Evolutionary conservation across 2,113 vertebrate genomes (phyloP).

Genomic region (Microtus oregoni): DNA sequence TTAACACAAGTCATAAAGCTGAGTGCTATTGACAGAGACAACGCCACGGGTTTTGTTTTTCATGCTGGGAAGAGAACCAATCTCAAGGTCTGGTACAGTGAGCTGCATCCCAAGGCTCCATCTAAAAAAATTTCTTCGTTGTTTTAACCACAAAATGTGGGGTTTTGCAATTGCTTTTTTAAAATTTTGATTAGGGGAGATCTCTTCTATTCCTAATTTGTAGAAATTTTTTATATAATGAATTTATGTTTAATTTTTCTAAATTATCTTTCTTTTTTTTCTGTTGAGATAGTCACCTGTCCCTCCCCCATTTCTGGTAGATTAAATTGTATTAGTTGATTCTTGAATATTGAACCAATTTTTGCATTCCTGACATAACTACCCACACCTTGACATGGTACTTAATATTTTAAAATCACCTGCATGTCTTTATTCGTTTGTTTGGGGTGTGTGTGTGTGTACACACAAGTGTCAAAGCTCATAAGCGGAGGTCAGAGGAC

Average conservation of each 20-base stretch:
- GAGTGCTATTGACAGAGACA: not conserved
- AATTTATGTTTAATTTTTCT: not conserved
- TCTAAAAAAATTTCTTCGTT: not conserved
- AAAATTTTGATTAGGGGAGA: not conserved
- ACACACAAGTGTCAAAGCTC: not conserved
- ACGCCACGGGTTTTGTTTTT: fast-evolving
- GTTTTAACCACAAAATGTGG: not conserved
- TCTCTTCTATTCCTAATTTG: not conserved
- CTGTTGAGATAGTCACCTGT: not conserved
- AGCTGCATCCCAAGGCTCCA: not conserved
- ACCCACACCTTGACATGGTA: not conserved
- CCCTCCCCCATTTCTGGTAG: too few relatives aligned
- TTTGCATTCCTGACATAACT: not conserved
- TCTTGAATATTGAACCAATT: slow-evolving; percentile 6
- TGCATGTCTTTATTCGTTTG: not conserved
- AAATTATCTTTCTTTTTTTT: not conserved
- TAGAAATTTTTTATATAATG: not conserved
- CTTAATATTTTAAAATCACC: not conserved
- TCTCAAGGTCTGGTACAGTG: not conserved
- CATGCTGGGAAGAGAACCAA: not conserved
- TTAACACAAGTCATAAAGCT: not conserved
- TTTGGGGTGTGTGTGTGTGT: not conserved
- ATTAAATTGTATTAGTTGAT: not conserved
- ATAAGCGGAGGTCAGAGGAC: not conserved
- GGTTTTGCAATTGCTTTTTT: not conserved